Evolutionary conservation across 1,140 invertebrate species (phyloP).

Genomic region (Bombus confusus): DNA sequence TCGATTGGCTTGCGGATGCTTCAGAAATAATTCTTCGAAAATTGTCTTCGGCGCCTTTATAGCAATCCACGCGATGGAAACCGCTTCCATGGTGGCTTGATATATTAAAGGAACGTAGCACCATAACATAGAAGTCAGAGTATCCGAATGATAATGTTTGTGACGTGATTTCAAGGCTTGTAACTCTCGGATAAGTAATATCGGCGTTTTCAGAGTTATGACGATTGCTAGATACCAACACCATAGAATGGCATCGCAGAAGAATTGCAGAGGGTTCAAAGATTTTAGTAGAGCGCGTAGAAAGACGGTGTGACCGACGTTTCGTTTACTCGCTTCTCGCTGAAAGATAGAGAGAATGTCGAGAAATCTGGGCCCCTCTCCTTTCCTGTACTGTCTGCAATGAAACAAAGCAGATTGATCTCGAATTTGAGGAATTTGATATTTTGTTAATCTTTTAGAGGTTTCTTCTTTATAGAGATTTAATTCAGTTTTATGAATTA

Average conservation of each 20-base stretch:
- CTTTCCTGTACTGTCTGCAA: slow-evolving; percentile 69
- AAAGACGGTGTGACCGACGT: slow-evolving; percentile 65
- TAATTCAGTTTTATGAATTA: not conserved
- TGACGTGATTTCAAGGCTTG: slow-evolving; percentile 73
- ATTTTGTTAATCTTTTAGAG: not conserved
- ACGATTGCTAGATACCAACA: slow-evolving; percentile 72
- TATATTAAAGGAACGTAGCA: slow-evolving; percentile 84
- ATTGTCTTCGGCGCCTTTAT: slow-evolving; percentile 84
- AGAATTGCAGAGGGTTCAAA: slow-evolving; percentile 71
- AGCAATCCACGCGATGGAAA: slow-evolving; percentile 83
- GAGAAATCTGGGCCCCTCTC: slow-evolving; percentile 52
- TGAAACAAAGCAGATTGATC: not conserved
- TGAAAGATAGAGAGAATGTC: slow-evolving; percentile 59
- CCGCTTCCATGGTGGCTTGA: slow-evolving; percentile 82
- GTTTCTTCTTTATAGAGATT: not conserved
- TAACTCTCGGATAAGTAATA: slow-evolving; percentile 73
- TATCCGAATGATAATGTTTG: slow-evolving; percentile 78
- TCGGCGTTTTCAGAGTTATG: slow-evolving; percentile 71
- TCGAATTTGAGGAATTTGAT: not conserved
- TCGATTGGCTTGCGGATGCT: slow-evolving; percentile 80
- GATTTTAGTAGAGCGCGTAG: slow-evolving; percentile 63
- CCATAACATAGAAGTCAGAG: slow-evolving; percentile 76
- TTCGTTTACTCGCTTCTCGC: slow-evolving; percentile 74
- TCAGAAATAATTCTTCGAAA: slow-evolving; percentile 84
- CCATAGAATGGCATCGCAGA: slow-evolving; percentile 57